Base-by-base conservation (phyloP, 1,140 invertebrate genomes). In the Cepaea nemoralis region DNA sequence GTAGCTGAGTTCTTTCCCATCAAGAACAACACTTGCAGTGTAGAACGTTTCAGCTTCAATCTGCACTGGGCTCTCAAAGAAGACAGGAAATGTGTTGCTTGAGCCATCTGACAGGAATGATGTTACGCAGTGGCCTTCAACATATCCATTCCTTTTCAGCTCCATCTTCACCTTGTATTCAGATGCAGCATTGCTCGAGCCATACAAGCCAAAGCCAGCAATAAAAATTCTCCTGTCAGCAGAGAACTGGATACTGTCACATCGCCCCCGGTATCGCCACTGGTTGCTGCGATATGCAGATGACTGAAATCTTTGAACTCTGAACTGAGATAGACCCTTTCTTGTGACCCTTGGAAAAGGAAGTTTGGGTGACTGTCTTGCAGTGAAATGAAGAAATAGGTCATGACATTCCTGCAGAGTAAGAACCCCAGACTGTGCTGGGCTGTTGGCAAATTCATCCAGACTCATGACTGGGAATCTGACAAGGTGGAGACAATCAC, bases 281-380 rank as follows among this genome's bases (percentile, higher is more conserved):
- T 99, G 97, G 90, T 98, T 99, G 87, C 96, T 97, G 85, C 97
- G 94, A 90, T 98, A 98, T 5, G 97, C 97, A 88, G 96, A 98
- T 0, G 97, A 98, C 90, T 97, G 96, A 90, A 99, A 99, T 90
- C 97, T 93, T 90, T 97, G 97, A 88, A 97, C 98, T 22, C 97
- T 82, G 93, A 97, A 96, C 83, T 97, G 95, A 92, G 96, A 96
- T 12, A 98, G 92, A 81, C 97, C 97, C 80, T 95, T 93, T 86
- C 97, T 93, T 5, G 95, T 92, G 90, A 96, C 96, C 31, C 94
- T 95, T 14, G 95, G 94, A 90, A 96, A 98, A 70, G 94, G 93
- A 19, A 98, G 92, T 80, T 91, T 92, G 35, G 97, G 97, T 91
- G 98, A 97, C 66, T 91, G 90, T 45, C 83, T 88, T 19, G 96